Conservation (phyloP, 2,797 vertebrate species). For the Neosalanx taihuensis region DNA sequence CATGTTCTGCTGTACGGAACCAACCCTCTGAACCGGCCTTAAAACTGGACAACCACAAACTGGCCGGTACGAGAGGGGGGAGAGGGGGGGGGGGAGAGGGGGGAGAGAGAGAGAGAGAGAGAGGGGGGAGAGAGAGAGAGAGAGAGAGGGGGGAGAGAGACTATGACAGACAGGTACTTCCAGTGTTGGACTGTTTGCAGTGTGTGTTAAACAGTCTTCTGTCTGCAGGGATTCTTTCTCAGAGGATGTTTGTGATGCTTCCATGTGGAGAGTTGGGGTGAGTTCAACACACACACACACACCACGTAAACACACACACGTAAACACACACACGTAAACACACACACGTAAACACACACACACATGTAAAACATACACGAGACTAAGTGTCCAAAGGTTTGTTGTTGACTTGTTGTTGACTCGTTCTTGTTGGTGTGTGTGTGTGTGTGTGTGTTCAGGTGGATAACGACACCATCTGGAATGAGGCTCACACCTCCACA, state of each 20-base stretch:
- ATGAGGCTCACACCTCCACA: constrained; percentile 92
- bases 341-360: constrained; percentile 20
- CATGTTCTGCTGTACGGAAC: constrained; percentile 95
- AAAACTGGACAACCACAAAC: constrained; percentile 94
- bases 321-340: too few relatives aligned
- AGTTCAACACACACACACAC: too few relatives aligned
- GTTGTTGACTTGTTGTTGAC: constrained; percentile 21
- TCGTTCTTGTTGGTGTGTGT: too few relatives aligned
- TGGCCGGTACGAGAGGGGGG: constrained; percentile 76
- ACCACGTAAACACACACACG: too few relatives aligned
- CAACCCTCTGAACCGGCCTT: constrained; percentile 93
- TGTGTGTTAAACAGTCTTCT: neutral
- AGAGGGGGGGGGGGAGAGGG: too few relatives aligned
- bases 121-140: too few relatives aligned
- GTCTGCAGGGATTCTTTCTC: constrained; percentile 80
- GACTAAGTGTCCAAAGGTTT: neutral
- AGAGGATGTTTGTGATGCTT: constrained; percentile 94
- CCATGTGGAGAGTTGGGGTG: constrained; percentile 96
- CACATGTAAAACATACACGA: neutral
- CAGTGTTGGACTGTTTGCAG: neutral
- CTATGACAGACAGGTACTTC: neutral
- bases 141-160: too few relatives aligned
- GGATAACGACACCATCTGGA: constrained; percentile 97
- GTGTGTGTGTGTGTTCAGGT: too few relatives aligned
- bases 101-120: too few relatives aligned